Percentiles rank a stretch among this genome's conserved stretches.
Evolutionary conservation across 2,888 invertebrate species (phyloP).

Genomic region (Argyresthia goedartella): DNA sequence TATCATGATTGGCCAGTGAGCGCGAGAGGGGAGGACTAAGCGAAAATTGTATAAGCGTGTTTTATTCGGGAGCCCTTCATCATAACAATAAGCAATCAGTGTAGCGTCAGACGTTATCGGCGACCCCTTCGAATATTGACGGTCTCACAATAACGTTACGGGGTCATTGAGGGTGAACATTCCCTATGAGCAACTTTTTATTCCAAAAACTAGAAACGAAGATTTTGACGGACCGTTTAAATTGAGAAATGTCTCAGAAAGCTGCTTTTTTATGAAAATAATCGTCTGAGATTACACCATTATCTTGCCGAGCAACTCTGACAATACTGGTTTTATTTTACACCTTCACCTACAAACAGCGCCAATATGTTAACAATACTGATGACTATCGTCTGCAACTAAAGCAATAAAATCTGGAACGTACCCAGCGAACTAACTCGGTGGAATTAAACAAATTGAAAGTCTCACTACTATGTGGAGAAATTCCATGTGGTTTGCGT

Average conservation of each 20-base stretch:
- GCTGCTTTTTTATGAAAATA: too few relatives aligned
- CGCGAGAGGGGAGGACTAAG: slow-evolving; percentile 10
- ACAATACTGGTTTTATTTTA: too few relatives aligned
- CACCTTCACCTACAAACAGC: too few relatives aligned
- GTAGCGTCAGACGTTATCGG: slow-evolving; percentile 39
- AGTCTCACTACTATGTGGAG: slow-evolving; percentile 16
- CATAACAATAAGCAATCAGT: slow-evolving; percentile 66
- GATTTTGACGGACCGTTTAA: too few relatives aligned
- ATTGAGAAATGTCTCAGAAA: too few relatives aligned
- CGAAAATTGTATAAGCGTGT: slow-evolving; percentile 15
- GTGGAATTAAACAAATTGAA: slow-evolving; percentile 39
- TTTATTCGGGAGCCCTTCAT: slow-evolving; percentile 43
- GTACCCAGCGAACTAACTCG: slow-evolving; percentile 18
- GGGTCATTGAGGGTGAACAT: too few relatives aligned
- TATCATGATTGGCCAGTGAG: slow-evolving; percentile 38
- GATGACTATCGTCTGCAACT: neutral
- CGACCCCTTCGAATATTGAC: neutral
- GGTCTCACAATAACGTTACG: neutral
- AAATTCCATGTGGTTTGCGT: too few relatives aligned
- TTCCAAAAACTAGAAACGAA: too few relatives aligned
- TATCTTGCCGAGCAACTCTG: too few relatives aligned
- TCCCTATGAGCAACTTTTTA: too few relatives aligned
- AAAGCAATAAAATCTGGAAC: slow-evolving; percentile 23
- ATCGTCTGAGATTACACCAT: too few relatives aligned
- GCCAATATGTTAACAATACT: too few relatives aligned